Evolutionary conservation across 1,140 invertebrate genomes (phyloP), one percentile per base, ranked within the genome.

Genomic region (Pygmarrhopalites habei): DNA sequence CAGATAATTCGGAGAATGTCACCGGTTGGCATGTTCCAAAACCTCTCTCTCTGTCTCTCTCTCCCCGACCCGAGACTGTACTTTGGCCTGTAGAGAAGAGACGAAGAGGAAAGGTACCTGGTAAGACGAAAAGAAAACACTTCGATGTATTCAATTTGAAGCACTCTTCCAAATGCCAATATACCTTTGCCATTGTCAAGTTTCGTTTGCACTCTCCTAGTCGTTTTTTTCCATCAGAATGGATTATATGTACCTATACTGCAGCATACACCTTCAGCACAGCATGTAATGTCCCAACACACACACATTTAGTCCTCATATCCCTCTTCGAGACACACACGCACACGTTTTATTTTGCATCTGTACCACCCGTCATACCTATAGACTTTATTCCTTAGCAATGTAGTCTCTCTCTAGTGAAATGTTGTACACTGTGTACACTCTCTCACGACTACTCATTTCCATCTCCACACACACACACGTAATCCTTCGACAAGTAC

Each of bases 81-180:
- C n/a, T n/a, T n/a, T n/a, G 25, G 39, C 19, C 10, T 23, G 23
- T 47, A 46, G 41, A 29, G 19, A 59, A 19, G 61, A 41, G 52
- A 58, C 53, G 30, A 46, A 46, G 46, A 56, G 49, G 56, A 56
- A 62, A 66, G 56, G 65, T n/a, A n/a, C n/a, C n/a, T n/a, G n/a
- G n/a, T 66, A 66, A 66, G 62, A 67, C 58, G 65, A 21, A 67
- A 58, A 67, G 65, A 67, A 67, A 67, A 67, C 65, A 67, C 65
- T 67, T 67, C 46, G 57, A 67, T 64, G 65, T 67, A 67, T 67
- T 67, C 61, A 67, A 67, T 67, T 67, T 67, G 61, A 67, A 67
- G 65, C 35, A 60, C 65, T 60, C 65, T 64, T 64, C 57, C 49
- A 67, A 67, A 63, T 67, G 61, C 65, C 65, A 67, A 67, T 65